A percentile compares a stretch with the other conserved stretches of the same genome.
phyloP scores from a whole-genome alignment of 2,113 vertebrate genomes.

The Nerophis lumbriciformis region DNA sequence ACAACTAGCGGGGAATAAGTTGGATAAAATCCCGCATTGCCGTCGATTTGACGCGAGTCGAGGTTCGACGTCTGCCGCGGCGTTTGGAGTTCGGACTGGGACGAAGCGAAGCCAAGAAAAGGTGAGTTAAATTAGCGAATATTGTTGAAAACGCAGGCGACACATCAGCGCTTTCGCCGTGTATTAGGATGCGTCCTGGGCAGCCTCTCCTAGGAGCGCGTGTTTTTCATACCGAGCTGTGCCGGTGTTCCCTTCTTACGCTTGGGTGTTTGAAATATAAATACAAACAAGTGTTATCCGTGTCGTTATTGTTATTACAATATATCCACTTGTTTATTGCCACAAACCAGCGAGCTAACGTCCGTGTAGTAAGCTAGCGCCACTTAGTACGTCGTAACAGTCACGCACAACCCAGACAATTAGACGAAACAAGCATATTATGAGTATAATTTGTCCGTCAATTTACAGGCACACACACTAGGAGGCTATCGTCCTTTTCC shows the following conservation, averaged over 20 bases:
- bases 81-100: constrained; percentile 30
- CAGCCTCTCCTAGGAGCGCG: constrained; percentile 57
- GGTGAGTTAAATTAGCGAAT: constrained; percentile 50
- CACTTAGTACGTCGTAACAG: neutral
- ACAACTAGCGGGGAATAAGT: constrained; percentile 63
- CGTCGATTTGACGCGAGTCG: constrained; percentile 31
- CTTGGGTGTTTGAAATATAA: neutral
- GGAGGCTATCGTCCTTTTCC: neutral
- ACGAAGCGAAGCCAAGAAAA: constrained; percentile 14
- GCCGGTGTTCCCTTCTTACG: constrained; percentile 17
- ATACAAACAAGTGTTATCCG: neutral
- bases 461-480: too few species aligned
- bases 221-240: constrained; percentile 27
- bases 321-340: neutral
- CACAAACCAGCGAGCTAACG: neutral
- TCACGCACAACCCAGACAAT: neutral
- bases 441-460: too few species aligned
- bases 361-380: constrained; percentile 1
- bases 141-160: constrained; percentile 36
- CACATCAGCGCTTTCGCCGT: constrained; percentile 47
- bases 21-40: constrained; percentile 50
- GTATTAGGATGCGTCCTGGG: constrained; percentile 38
- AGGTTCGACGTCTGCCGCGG: constrained; percentile 12
- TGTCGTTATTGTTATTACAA: neutral
- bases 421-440: neutral